Base-by-base conservation (phyloP, 2,888 invertebrate genomes). In the Melipona beecheii region DNA sequence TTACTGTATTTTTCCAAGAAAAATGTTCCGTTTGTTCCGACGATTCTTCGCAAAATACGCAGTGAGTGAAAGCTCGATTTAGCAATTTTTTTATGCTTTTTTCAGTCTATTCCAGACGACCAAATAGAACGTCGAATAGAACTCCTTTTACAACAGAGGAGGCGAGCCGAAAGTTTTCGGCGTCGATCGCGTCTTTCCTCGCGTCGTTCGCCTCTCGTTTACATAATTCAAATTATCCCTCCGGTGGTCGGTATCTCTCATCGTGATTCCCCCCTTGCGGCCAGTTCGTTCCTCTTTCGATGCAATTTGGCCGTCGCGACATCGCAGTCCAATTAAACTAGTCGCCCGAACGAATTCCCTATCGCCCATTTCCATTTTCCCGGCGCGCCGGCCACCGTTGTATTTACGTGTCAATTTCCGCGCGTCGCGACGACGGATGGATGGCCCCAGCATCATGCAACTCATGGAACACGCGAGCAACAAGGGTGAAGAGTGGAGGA, bases 401-500 rank as follows among this genome's bases (percentile, higher is more conserved):
- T 87, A 89, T 89, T 89, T 89, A 87, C 89, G 89, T 89, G 89
- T 89, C 89, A 89, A 89, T 89, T 86, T 89, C 88, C 86, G 83
- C 83, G 60, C 75, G 66, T 68, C 72, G 69, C 58, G 74, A 65
- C 74, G 74, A 56, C 43, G 65, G 52, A 36, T 70, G 78, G 24
- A 43, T 43, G 43, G 43, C 43, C 43, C 9, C 19, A 17, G 72
- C 19, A 21, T 36, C 71, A 9, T 17, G 58, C 27, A 27, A 60
- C 5, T 36, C 71, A 4, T 17, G 58, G 27, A 27, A 60, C 5
- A 43, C 27, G 36, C 19, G 43, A 13, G 21, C 17, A 21, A 2
- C 21, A 21, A 36, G 5, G 54, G 21, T n/a, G 13, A 17, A 19
- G n/a, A 15, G 31, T 11, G 19, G 49, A 64, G 68, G 4, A 52